Conservation (phyloP, 2,113 vertebrate species). For the Serilophus lunatus region DNA sequence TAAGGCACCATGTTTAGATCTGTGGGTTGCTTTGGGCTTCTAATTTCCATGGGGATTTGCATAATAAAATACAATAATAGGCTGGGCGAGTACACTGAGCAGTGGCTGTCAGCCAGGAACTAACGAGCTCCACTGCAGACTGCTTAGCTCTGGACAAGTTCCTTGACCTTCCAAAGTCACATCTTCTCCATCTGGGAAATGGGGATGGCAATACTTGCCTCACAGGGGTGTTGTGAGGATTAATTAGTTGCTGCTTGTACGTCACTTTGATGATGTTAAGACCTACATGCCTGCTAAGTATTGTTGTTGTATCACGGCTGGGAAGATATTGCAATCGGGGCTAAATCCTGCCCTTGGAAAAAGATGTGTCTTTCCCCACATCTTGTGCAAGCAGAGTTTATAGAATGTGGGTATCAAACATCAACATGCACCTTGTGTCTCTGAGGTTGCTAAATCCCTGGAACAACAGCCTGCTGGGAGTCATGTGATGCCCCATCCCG, state of each 20-base stretch:
- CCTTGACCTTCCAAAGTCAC: constrained; percentile 14
- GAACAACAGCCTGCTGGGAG: not conserved
- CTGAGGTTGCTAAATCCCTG: not conserved
- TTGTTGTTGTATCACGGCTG: constrained; percentile 41
- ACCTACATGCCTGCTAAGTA: constrained; percentile 48
- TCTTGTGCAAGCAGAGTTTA: constrained; percentile 21
- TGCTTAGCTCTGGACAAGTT: constrained; percentile 32
- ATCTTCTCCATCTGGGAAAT: constrained; percentile 5
- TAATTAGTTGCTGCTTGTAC: constrained; percentile 56
- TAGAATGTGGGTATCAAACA: constrained; percentile 13
- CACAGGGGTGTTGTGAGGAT: constrained; percentile 54
- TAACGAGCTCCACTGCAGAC: constrained; percentile 8
- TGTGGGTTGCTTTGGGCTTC: constrained; percentile 37
- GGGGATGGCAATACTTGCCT: constrained; percentile 45
- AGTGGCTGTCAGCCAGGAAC: constrained; percentile 3
- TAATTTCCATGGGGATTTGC: constrained; percentile 35
- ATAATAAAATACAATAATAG: constrained; percentile 32
- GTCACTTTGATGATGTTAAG: constrained; percentile 54
- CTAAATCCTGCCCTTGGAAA: constrained; percentile 35
- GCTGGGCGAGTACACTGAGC: not conserved
- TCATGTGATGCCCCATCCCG: not conserved
- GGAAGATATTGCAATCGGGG: constrained; percentile 10
- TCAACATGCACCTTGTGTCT: not conserved
- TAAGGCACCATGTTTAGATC: not conserved
- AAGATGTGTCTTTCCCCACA: not conserved